These are phyloP conservation scores for Copsychus sechellarum DNA, from an alignment of 2,113 vertebrate genomes.

Conservation along the genomic window DNA sequence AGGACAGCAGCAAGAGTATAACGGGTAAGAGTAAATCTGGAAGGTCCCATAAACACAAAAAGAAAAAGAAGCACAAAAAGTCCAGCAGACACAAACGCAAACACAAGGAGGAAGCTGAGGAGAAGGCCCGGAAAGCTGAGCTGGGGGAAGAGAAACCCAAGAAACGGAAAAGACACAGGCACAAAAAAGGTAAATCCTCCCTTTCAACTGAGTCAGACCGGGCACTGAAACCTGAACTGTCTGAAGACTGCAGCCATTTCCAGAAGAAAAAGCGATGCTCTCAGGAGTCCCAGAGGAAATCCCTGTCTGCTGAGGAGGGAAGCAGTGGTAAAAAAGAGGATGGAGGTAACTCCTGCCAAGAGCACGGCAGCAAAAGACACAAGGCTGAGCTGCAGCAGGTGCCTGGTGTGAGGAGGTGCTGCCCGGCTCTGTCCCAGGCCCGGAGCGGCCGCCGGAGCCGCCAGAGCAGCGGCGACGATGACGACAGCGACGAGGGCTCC, in stretches of 20 bases:
- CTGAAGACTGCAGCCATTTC: conserved; percentile 70
- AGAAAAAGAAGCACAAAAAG: conserved; percentile 97
- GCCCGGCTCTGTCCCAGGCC: conserved; percentile 52
- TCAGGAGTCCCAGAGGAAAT: conserved; percentile 79
- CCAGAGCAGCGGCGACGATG: conserved; percentile 80
- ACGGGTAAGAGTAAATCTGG: conserved; percentile 71
- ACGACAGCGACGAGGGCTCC: conserved; percentile 87
- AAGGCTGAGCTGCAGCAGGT: conserved; percentile 50
- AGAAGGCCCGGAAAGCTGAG: conserved; percentile 73
- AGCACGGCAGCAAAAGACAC: conserved; percentile 68
- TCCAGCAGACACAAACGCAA: conserved; percentile 83
- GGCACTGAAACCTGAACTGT: conserved; percentile 43
- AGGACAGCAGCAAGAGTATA: conserved; percentile 66
- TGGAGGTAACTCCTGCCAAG: conserved; percentile 44
- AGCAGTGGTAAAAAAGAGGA: conserved; percentile 78
- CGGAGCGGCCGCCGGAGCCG: conserved; percentile 52
- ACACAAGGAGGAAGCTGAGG: conserved; percentile 81
- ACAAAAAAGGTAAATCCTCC: conserved; percentile 80
- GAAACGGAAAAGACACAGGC: conserved; percentile 91
- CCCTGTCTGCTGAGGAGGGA: conserved; percentile 80
- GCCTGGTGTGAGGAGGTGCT: conserved; percentile 58
- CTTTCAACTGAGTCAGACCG: conserved; percentile 45
- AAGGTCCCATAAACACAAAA: conserved; percentile 93
- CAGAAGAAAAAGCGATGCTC: conserved; percentile 78
- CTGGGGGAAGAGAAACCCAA: conserved; percentile 86